Evolutionary conservation across 2,797 vertebrate genomes (phyloP).

Genomic region (Apogon hyalosoma): DNA sequence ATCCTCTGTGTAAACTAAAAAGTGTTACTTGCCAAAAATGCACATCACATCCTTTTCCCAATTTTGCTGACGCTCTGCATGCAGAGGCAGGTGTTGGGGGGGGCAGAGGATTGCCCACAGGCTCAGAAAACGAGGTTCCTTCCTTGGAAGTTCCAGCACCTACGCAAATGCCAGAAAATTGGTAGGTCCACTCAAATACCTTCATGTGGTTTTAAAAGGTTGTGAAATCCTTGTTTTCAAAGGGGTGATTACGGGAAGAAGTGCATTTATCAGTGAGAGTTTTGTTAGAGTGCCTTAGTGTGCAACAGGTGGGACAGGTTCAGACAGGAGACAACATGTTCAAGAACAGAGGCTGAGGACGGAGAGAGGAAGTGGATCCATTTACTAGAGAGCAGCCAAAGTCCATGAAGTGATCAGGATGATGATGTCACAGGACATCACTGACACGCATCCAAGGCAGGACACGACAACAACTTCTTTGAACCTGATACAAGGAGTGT

Average conservation of each 20-base stretch:
- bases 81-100: slow-evolving; percentile 54
- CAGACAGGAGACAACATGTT: background rate
- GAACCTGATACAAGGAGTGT: too few relatives aligned
- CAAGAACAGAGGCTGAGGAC: background rate
- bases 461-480: too few relatives aligned
- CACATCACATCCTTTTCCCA: slow-evolving; percentile 42
- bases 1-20: slow-evolving; percentile 21
- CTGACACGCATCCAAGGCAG: too few relatives aligned
- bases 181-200: slow-evolving; percentile 10
- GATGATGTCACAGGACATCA: too few relatives aligned
- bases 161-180: slow-evolving; percentile 1
- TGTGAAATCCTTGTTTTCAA: slow-evolving; percentile 28
- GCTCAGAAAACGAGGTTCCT: background rate
- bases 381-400: background rate
- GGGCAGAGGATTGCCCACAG: slow-evolving; percentile 19
- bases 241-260: background rate
- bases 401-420: too few relatives aligned
- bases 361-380: background rate
- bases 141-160: slow-evolving; percentile 9
- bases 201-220: background rate
- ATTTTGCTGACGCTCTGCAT: slow-evolving; percentile 24
- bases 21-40: slow-evolving; percentile 30
- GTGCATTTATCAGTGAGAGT: background rate
- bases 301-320: background rate
- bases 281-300: background rate